These are phyloP conservation scores for Atractosteus spatula DNA, from an alignment of 2,113 vertebrate genomes.

Conservation along the genomic window DNA sequence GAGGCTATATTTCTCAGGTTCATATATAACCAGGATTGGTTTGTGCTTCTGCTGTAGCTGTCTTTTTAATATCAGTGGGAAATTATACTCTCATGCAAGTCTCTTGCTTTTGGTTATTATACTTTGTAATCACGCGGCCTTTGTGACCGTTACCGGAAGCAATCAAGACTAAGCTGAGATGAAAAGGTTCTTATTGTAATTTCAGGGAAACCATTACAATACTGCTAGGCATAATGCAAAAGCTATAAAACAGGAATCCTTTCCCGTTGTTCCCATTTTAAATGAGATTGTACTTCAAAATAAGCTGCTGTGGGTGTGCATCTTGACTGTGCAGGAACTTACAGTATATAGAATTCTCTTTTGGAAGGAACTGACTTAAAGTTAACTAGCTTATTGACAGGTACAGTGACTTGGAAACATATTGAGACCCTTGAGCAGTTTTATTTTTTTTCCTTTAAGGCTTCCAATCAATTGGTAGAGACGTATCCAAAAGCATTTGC, in stretches of 20 bases:
- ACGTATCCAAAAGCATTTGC: no score
- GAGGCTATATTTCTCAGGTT: slow-evolving; percentile 10
- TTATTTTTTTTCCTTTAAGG: no score
- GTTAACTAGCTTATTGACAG: no score
- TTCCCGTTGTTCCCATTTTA: slow-evolving; percentile 28
- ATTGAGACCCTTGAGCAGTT: no score
- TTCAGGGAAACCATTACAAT: slow-evolving; percentile 34
- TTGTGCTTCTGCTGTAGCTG: slow-evolving; percentile 23
- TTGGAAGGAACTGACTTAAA: slow-evolving; percentile 15
- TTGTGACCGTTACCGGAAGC: slow-evolving; percentile 35
- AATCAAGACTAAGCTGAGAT: slow-evolving; percentile 41
- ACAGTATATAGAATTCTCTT: slow-evolving; percentile 9
- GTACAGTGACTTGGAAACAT: no score
- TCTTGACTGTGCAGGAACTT: slow-evolving; percentile 6
- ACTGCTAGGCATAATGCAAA: slow-evolving; percentile 16
- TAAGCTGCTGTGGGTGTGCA: slow-evolving; percentile 28
- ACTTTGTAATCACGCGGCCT: slow-evolving; percentile 45
- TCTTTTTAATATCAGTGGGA: slow-evolving; percentile 34
- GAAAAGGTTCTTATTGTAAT: slow-evolving; percentile 42
- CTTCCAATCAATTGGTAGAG: no score
- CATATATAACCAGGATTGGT: slow-evolving; percentile 20
- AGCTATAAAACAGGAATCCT: slow-evolving; percentile 34
- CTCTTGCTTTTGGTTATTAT: slow-evolving; percentile 40
- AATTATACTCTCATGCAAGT: slow-evolving; percentile 26
- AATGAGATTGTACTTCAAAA: slow-evolving; percentile 35